Percentiles rank a stretch among this genome's conserved stretches.
phyloP scores from a whole-genome alignment of 1,140 invertebrate genomes.

The Nixonia krombeini region DNA sequence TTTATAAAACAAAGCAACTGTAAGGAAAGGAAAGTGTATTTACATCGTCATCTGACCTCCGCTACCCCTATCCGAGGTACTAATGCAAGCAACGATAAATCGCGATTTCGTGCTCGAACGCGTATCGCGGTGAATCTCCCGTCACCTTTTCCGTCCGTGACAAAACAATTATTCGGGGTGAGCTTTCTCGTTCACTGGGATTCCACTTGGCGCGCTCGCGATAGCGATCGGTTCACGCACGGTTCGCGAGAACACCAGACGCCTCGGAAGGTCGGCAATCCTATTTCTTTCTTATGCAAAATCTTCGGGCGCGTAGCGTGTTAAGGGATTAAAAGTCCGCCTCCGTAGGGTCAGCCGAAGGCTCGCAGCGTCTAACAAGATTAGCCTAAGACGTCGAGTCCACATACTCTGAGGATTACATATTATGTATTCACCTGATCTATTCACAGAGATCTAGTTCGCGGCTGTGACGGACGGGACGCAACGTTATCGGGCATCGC shows the following conservation, averaged over 20 bases:
- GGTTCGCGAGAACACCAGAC: slow-evolving; percentile 26
- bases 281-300: slow-evolving; percentile 71
- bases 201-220: background rate
- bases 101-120: background rate
- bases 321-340: slow-evolving; percentile 70
- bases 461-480: slow-evolving; percentile 46
- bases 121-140: no score
- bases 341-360: slow-evolving; percentile 67
- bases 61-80: no score
- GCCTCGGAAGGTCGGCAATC: slow-evolving; percentile 55
- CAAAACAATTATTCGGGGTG: background rate
- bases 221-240: slow-evolving; percentile 19
- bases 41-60: no score
- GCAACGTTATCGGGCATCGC: slow-evolving; percentile 40
- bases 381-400: slow-evolving; percentile 70
- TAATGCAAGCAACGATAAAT: no score
- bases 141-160: no score
- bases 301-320: slow-evolving; percentile 61
- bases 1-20: no score
- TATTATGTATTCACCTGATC: slow-evolving; percentile 69
- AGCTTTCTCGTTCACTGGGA: no score
- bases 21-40: no score
- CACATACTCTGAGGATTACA: slow-evolving; percentile 69
- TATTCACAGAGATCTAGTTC: slow-evolving; percentile 67
- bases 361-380: slow-evolving; percentile 69